These are phyloP conservation scores for Leptopilina clavipes DNA, from an alignment of 1,140 invertebrate species.

Conservation along the genomic window DNA sequence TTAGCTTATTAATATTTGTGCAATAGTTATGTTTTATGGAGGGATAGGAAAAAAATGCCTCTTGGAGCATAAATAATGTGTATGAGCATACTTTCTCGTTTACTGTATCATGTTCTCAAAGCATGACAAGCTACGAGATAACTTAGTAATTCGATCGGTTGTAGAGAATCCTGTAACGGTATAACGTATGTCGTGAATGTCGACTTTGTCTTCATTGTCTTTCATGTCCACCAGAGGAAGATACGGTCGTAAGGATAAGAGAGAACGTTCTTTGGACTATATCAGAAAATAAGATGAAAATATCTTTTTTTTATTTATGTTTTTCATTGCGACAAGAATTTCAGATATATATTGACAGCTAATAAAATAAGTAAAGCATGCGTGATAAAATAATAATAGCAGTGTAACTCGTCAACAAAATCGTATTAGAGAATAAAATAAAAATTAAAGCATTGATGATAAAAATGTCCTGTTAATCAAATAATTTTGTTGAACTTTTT, in stretches of 20 bases:
- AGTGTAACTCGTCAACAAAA: no score
- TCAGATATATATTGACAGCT: background rate
- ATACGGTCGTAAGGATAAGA: constrained; percentile 8
- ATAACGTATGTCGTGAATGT: constrained; percentile 23
- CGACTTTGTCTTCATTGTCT: constrained; percentile 20
- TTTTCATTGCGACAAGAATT: background rate
- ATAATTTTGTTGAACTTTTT: no score
- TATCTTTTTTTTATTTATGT: background rate
- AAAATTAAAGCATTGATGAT: background rate
- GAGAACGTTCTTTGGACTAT: background rate
- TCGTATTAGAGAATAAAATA: no score
- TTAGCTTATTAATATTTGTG: background rate
- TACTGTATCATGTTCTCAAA: constrained; percentile 15
- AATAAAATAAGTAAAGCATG: background rate
- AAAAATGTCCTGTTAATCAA: background rate
- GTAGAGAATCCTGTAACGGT: constrained; percentile 39
- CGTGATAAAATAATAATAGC: background rate
- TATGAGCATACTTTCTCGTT: constrained; percentile 17
- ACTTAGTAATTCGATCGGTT: constrained; percentile 47
- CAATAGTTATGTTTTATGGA: background rate
- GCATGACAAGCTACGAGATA: constrained; percentile 27
- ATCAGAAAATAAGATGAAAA: constrained; percentile 7
- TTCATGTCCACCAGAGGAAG: background rate
- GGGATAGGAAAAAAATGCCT: background rate
- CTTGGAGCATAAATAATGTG: background rate